phyloP scores from a whole-genome alignment of 2,797 vertebrate genomes.

The Gobio occitaniae region DNA sequence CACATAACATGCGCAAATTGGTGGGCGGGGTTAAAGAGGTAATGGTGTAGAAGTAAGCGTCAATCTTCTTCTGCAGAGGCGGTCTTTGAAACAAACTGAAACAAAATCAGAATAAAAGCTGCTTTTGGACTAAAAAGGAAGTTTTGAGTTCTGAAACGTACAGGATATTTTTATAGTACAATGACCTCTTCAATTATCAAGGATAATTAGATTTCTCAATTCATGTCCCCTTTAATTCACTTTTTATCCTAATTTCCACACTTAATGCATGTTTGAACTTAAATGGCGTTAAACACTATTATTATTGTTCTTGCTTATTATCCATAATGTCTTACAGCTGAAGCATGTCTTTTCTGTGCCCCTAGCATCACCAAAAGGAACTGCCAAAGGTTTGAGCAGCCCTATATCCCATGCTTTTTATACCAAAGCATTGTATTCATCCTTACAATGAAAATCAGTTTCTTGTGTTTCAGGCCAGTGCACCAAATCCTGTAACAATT shows the following conservation, averaged over 20 bases:
- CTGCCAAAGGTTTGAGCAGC: neutral
- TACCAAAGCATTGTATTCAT: neutral
- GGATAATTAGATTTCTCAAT: too few species aligned
- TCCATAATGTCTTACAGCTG: constrained; percentile 8
- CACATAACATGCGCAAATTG: too few species aligned
- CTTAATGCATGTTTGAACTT: neutral
- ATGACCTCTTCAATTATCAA: too few species aligned
- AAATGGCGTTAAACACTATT: neutral
- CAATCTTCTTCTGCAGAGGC: too few species aligned
- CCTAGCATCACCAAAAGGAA: neutral
- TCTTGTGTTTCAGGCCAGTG: neutral
- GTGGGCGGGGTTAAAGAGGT: too few species aligned
- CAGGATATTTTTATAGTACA: too few species aligned
- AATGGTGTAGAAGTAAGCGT: too few species aligned
- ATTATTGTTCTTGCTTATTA: neutral
- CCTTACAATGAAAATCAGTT: constrained; percentile 30
- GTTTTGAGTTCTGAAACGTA: too few species aligned
- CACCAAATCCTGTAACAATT: constrained; percentile 10
- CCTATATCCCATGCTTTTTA: constrained; percentile 18
- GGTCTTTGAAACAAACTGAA: too few species aligned
- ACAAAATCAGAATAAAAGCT: too few species aligned
- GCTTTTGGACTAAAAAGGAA: too few species aligned
- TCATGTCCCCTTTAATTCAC: too few species aligned
- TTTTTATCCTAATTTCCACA: neutral
- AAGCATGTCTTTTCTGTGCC: neutral